Conservation (phyloP, 2,888 invertebrate genomes). For the Drosophila sordidula region DNA sequence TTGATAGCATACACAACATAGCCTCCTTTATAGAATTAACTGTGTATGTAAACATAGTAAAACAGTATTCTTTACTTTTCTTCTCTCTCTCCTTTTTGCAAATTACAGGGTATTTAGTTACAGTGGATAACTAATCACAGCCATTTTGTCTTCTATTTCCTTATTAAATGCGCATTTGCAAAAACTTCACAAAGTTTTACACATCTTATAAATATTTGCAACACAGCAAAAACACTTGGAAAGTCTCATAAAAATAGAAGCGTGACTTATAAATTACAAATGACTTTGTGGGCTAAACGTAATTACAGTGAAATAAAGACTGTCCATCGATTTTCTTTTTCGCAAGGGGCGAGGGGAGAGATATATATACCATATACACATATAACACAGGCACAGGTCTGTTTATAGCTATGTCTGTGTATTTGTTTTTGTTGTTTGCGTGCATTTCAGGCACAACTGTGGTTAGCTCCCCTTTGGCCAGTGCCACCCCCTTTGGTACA, state of each 20-base stretch:
- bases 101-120: background rate
- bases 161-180: slow-evolving; percentile 7
- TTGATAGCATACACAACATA: no score
- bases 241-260: slow-evolving; percentile 13
- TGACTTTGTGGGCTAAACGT: slow-evolving; percentile 22
- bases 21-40: no score
- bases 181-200: slow-evolving; percentile 1
- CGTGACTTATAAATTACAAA: slow-evolving; percentile 33
- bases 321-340: slow-evolving; percentile 42
- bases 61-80: no score
- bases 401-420: background rate
- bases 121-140: background rate
- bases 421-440: slow-evolving; percentile 19
- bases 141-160: background rate
- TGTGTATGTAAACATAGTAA: no score
- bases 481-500: slow-evolving; percentile 2
- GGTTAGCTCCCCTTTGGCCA: slow-evolving; percentile 6
- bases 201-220: background rate
- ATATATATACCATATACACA: background rate
- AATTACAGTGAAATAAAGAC: slow-evolving; percentile 45
- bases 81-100: no score
- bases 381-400: background rate
- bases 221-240: slow-evolving; percentile 7
- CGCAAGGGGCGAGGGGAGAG: slow-evolving; percentile 7
- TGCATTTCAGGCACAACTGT: slow-evolving; percentile 7